phyloP scores from a whole-genome alignment of 1,140 invertebrate species.

The Caenorhabditis tropicalis region DNA sequence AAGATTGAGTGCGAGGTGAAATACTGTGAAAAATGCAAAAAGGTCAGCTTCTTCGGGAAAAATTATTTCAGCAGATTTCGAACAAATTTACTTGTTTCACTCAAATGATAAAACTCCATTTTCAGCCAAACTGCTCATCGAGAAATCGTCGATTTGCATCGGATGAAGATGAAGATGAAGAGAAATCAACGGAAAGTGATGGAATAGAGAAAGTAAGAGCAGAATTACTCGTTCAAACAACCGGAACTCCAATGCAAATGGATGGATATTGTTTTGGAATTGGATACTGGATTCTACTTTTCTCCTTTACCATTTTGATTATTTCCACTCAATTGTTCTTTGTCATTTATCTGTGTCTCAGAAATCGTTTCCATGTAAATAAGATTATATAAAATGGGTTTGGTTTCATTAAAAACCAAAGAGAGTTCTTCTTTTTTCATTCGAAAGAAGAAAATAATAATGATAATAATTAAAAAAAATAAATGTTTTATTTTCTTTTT shows the following conservation, averaged over 20 bases:
- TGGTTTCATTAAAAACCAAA: neutral
- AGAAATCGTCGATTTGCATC: neutral
- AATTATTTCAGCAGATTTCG: neutral
- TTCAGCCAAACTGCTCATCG: conserved; percentile 1
- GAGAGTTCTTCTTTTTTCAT: too few relatives aligned
- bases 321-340: neutral
- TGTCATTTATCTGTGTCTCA: neutral
- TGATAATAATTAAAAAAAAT: neutral
- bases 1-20: conserved; percentile 27
- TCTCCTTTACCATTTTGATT: neutral
- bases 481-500: neutral
- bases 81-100: too few relatives aligned
- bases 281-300: neutral
- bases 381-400: neutral
- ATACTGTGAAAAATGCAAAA: conserved; percentile 44
- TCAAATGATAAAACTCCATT: neutral
- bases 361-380: neutral
- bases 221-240: neutral
- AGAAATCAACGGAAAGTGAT: neutral
- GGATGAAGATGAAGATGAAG: neutral
- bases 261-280: neutral
- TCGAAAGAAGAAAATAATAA: too few relatives aligned
- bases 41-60: neutral
- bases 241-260: neutral
- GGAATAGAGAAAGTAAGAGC: neutral